Percentiles rank a stretch among this genome's conserved stretches.
These are phyloP conservation scores for Paraplagusia blochii DNA, from an alignment of 2,113 vertebrate genomes.

Conservation along the genomic window DNA sequence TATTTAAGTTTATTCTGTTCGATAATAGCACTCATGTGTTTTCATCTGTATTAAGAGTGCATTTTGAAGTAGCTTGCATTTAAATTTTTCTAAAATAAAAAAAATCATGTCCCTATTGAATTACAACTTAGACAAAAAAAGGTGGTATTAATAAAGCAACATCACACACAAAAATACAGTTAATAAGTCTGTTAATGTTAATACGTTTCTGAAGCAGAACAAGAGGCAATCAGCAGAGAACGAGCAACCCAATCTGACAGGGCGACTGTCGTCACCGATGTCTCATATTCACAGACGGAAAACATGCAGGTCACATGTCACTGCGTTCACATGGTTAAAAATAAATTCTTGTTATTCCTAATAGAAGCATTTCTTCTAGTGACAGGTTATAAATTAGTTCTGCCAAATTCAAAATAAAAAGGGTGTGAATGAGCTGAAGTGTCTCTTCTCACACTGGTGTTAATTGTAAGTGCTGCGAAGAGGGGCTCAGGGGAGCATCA, in stretches of 20 bases:
- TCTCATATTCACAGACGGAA: conserved; percentile 3
- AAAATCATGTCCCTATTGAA: too few species aligned
- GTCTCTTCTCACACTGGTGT: conserved; percentile 35
- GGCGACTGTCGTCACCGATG: background rate
- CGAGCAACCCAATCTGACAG: background rate
- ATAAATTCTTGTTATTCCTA: conserved; percentile 30
- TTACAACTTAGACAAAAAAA: too few species aligned
- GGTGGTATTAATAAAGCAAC: too few species aligned
- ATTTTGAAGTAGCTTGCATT: too few species aligned
- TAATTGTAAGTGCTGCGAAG: conserved; percentile 34
- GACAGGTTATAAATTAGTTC: conserved; percentile 30
- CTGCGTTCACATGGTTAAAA: conserved; percentile 33
- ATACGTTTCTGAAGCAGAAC: conserved; percentile 5
- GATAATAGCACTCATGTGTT: too few species aligned
- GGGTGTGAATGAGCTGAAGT: conserved; percentile 14
- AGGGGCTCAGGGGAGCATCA: background rate
- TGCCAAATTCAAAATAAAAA: conserved; percentile 39
- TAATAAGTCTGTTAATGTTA: background rate
- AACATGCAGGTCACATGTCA: conserved; percentile 14
- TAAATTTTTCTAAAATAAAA: too few species aligned
- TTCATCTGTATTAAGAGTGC: too few species aligned
- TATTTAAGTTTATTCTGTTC: too few species aligned
- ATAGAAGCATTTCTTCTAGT: conserved; percentile 11
- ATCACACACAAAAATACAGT: background rate
- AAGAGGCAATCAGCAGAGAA: background rate